These are phyloP conservation scores for Pelodytes ibericus DNA, from an alignment of 2,797 vertebrate species.

Conservation along the genomic window DNA sequence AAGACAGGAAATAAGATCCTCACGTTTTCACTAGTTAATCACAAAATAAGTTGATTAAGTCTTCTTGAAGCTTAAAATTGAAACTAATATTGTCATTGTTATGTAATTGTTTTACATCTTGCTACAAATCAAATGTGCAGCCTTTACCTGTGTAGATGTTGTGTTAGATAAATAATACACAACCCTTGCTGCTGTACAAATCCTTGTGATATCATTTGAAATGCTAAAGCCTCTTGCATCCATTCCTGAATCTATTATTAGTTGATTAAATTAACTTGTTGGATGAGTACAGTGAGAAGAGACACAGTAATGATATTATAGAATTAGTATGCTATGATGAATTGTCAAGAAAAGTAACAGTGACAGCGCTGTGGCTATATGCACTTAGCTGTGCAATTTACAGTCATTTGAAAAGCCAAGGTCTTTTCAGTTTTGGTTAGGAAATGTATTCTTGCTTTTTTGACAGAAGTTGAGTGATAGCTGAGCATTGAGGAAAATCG, in stretches of 20 bases:
- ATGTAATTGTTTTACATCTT: conserved; percentile 20
- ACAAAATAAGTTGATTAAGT: conserved; percentile 33
- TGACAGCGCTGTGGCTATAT: conserved; percentile 93
- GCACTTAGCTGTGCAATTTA: conserved; percentile 85
- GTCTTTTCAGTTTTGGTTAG: conserved; percentile 88
- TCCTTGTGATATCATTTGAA: conserved; percentile 76
- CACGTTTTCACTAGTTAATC: conserved; percentile 19
- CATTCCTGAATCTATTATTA: conserved; percentile 90
- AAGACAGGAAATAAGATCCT: conserved; percentile 9
- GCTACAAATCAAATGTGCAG: conserved; percentile 33
- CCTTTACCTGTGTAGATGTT: conserved; percentile 59
- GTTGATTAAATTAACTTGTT: conserved; percentile 97
- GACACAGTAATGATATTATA: conserved; percentile 95
- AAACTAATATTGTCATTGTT: conserved; percentile 16
- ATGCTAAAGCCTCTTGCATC: conserved; percentile 76
- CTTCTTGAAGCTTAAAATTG: conserved; percentile 4
- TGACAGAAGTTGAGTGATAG: conserved; percentile 74
- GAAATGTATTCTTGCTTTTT: conserved; percentile 74
- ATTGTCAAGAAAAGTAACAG: conserved; percentile 93
- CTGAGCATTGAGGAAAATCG: conserved; percentile 58
- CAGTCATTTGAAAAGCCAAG: conserved; percentile 86
- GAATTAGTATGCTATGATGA: conserved; percentile 98
- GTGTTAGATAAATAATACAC: conserved; percentile 63
- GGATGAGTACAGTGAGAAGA: conserved; percentile 91
- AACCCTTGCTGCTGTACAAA: conserved; percentile 63